phyloP scores from a whole-genome alignment of 2,113 vertebrate genomes.

The Brachyhypopomus occidentalis region DNA sequence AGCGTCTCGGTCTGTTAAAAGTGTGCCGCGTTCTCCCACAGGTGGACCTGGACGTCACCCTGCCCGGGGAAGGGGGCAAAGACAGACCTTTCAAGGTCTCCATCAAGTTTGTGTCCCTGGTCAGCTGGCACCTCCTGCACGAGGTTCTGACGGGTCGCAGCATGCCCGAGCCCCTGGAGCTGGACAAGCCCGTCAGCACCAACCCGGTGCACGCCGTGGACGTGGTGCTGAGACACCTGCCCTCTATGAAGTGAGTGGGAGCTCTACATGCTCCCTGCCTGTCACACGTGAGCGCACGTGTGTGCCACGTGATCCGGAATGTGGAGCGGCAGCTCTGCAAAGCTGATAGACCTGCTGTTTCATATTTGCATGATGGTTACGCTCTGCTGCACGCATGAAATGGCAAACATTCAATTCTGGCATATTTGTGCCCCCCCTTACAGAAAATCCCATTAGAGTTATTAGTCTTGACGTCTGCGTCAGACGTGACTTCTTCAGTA shows the following conservation, averaged over 20 bases:
- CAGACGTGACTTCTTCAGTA: no score
- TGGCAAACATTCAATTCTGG: no score
- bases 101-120: constrained; percentile 97
- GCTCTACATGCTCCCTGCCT: background rate
- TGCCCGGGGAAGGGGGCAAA: constrained; percentile 97
- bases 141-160: constrained; percentile 96
- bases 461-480: no score
- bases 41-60: constrained; percentile 99
- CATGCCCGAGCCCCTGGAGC: constrained; percentile 94
- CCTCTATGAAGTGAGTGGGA: constrained; percentile 95
- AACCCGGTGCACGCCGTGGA: constrained; percentile 98
- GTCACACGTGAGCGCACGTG: no score
- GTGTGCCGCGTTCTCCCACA: constrained; percentile 52
- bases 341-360: constrained; percentile 28
- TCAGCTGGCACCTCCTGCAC: constrained; percentile 99
- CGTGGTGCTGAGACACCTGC: constrained; percentile 96
- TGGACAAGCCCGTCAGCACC: constrained; percentile 99
- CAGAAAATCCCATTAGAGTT: no score
- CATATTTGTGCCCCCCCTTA: no score
- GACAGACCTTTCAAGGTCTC: constrained; percentile 98
- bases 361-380: background rate
- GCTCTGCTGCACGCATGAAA: background rate
- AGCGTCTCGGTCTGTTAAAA: no score
- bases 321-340: background rate
- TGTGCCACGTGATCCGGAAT: no score